A percentile compares a stretch with the other conserved stretches of the same genome.
Evolutionary conservation across 2,113 vertebrate genomes (phyloP).

Genomic region (Ictidomys tridecemlineatus): DNA sequence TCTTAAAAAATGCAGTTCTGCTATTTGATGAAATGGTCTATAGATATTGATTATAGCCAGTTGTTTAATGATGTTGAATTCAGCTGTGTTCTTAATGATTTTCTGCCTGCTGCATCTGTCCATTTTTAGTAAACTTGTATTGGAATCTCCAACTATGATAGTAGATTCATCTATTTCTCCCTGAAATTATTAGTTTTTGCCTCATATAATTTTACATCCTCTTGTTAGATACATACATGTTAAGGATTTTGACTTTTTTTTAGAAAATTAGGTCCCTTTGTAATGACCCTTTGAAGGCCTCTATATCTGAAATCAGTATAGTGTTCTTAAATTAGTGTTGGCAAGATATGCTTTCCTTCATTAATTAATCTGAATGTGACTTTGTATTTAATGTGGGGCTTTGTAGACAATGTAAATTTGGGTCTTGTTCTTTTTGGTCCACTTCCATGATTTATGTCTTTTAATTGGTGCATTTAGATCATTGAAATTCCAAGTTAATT

Average conservation of each 20-base stretch:
- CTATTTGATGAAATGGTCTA: not conserved
- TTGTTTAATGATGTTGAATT: not conserved
- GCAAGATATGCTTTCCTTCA: not conserved
- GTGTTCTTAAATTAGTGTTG: not conserved
- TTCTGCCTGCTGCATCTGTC: not conserved
- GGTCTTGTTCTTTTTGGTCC: not conserved
- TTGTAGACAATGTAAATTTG: not conserved
- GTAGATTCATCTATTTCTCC: too few species aligned
- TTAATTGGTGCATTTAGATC: not conserved
- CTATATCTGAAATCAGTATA: not conserved
- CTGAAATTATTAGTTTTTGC: too few species aligned
- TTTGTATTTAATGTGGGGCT: not conserved
- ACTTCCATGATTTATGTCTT: not conserved
- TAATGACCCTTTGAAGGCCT: not conserved
- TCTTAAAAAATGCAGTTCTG: not conserved
- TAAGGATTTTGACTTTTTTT: not conserved
- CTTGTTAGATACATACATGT: too few species aligned
- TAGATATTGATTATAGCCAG: not conserved
- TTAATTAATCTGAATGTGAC: not conserved
- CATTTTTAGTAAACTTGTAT: not conserved
- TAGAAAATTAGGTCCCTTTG: not conserved
- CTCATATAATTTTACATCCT: too few species aligned
- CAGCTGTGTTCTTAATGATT: not conserved
- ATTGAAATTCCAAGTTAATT: not conserved
- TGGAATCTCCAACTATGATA: not conserved